Base-by-base conservation (phyloP, 2,888 invertebrate genomes). In the Drosophila barbarae region DNA sequence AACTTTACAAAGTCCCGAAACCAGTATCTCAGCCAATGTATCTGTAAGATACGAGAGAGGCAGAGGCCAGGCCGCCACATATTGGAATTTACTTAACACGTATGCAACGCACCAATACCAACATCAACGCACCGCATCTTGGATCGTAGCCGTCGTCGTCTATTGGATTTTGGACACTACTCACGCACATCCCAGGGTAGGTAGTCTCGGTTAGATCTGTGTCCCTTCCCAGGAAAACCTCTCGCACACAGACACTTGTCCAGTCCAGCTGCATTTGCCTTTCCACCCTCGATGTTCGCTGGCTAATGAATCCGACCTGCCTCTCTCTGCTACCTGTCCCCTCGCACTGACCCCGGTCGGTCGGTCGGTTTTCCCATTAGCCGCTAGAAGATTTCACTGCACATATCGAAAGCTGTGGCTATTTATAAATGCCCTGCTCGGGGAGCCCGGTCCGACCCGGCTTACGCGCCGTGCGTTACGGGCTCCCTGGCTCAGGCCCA, bases 1-100 rank as follows among this genome's bases (percentile, higher is more conserved):
- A 68, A 74, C 70, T 70, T 65, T 64, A 81, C 84, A 68, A 78
- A 69, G 75, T 72, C 82, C 60, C 59, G 68, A 71, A 82, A 82
- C 85, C 84, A 82, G 85, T 82, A 84, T 82, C 84, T 74, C 71
- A 71, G 73, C 74, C 72, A 76, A 72, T 65, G 84, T 82, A 84
- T 84, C 84, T 79, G 75, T 76, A 82, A 84, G 77, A 84, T 84
- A 82, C 77, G 69, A 47, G 50, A 47, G 50, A 59, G 57, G 46
- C 73, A 72, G 65, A 50, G 26, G 26, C 26, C 26, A 7, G 26
- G 26, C 26, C 69, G 74, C 72, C 84, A 77, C 83, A 83, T 79
- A 84, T 83, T 84, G 83, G 80, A 82, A 82, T 77, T 82, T 76
- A 79, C 74, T 77, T 77, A 76, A 77, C 78, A 73, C 71, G 73